Base-by-base conservation (phyloP, 2,113 vertebrate species). In the Scortum barcoo region DNA sequence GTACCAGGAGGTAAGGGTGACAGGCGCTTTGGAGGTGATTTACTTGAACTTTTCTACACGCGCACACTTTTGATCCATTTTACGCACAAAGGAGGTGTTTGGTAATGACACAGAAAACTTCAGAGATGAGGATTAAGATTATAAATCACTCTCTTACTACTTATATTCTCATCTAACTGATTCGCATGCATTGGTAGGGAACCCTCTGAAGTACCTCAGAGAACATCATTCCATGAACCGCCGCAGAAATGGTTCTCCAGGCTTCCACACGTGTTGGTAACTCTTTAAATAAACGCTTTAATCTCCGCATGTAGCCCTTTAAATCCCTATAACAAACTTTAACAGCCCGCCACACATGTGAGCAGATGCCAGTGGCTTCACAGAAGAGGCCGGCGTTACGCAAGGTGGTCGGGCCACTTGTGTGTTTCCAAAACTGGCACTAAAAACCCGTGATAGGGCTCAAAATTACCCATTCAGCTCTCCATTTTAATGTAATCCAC, bases 401-500 rank as follows among this genome's bases (percentile, higher is more conserved):
- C 82, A 88, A 91, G 87, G 88, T 85, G 88, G 71, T 67, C 73
- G 80, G 77, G 73, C 88, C 91, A 93, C 93, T 94, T 93, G 88
- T 91, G 88, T 80, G 90, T 87, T 76, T 86, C 72, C 85, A 92
- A 92, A 91, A 90, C 85, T 86, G 79, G 72, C 86, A 84, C 80
- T 89, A 83, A 89, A 89, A 91, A 87, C 86, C 80, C 51, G 50
- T 84, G 87, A 91, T 86, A 76, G 76, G 86, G 67, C 82, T 90
- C 65, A 79, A 86, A 92, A 93, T 89, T 44, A 88, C 80, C 90
- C 91, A 93, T 89, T 93, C 91, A 89, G 83, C 88, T 89, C 90
- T 92, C 88, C 72, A 91, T 92, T 91, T 92, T 89, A 93, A 93
- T 93, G 86, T 71, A 90, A 91, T 78, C 80, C 85, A 81, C 83